Base-by-base conservation (phyloP, 2,113 vertebrate genomes). In the Microtus pennsylvanicus region DNA sequence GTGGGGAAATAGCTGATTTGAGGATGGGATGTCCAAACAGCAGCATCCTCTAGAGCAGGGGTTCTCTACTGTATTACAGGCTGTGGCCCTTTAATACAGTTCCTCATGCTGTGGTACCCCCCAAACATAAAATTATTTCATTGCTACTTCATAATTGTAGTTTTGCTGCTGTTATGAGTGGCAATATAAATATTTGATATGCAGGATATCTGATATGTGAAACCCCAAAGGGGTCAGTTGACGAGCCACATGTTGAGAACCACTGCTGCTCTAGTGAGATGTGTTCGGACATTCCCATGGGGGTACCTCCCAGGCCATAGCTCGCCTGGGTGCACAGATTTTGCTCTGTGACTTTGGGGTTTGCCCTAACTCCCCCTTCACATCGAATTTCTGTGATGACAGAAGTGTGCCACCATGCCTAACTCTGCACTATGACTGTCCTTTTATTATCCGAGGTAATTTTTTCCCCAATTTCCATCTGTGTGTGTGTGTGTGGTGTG, bases 401-500 rank as follows among this genome's bases (percentile, higher is more conserved):
- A 55, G 22, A 22, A 28, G 16, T 55, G 35, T 72, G 13, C 67
- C 35, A n/a, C 47, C 67, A 38, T 72, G 65, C 19, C 19, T 50
- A 35, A 67, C 83, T 63, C 16, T 24, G 17, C 10, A n/a, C 85
- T 12, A 11, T 52, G 47, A 26, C 42, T 87, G 30, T 67, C 30
- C 11, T 87, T 67, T 86, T 85, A 33, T 45, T 17, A 19, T 30
- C 9, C 47, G 38, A 35, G 17, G 30, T 24, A 86, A 47, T 42
- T 47, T 65, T 67, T 30, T 19, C 4, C 26, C 28, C 72, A 76
- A 45, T 75, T 28, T 61, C 55, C 80, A n/a, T 83, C n/a, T 83
- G 14, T 5, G 0, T 61, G 2, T 42, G 21, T n/a, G 70, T 70
- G 38, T 50, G 0, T 42, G 4, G 14, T 61, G 22, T 26, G 11